Evolutionary conservation across 1,140 invertebrate species (phyloP).

Genomic region (Zaprionus inermis): DNA sequence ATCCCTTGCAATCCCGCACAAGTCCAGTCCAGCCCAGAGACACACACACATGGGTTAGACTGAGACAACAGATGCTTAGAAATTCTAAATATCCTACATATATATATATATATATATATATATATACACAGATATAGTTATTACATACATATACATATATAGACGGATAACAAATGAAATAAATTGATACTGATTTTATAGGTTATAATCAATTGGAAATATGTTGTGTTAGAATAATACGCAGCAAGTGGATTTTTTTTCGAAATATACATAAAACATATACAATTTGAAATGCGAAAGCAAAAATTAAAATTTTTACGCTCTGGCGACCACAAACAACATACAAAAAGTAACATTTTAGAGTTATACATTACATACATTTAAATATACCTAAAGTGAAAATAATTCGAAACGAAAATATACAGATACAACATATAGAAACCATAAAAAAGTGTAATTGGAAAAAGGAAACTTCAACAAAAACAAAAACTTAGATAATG

Average conservation of each 20-base stretch:
- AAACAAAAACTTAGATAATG: constrained; percentile 8
- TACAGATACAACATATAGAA: not conserved
- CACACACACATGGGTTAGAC: constrained; percentile 24
- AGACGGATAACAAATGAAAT: constrained; percentile 17
- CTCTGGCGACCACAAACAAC: constrained; percentile 13
- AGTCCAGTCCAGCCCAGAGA: constrained; percentile 13
- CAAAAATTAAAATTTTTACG: not conserved
- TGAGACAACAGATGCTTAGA: constrained; percentile 35
- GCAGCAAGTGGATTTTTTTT: constrained; percentile 22
- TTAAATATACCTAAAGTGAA: constrained; percentile 39
- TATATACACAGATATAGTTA: not conserved
- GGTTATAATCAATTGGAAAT: constrained; percentile 44
- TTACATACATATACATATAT: not conserved
- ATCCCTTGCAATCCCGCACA: not conserved
- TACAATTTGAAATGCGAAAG: not conserved
- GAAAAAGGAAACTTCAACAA: not conserved
- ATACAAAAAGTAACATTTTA: constrained; percentile 5
- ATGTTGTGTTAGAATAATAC: constrained; percentile 36
- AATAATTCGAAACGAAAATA: constrained; percentile 10
- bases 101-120: constrained; percentile 1
- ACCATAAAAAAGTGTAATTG: constrained; percentile 2
- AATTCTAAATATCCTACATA: constrained; percentile 30
- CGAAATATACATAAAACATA: constrained; percentile 21
- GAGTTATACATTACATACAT: constrained; percentile 31
- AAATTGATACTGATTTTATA: constrained; percentile 35